These are phyloP conservation scores for Jaculus jaculus DNA, from an alignment of 2,113 vertebrate genomes.

Conservation along the genomic window DNA sequence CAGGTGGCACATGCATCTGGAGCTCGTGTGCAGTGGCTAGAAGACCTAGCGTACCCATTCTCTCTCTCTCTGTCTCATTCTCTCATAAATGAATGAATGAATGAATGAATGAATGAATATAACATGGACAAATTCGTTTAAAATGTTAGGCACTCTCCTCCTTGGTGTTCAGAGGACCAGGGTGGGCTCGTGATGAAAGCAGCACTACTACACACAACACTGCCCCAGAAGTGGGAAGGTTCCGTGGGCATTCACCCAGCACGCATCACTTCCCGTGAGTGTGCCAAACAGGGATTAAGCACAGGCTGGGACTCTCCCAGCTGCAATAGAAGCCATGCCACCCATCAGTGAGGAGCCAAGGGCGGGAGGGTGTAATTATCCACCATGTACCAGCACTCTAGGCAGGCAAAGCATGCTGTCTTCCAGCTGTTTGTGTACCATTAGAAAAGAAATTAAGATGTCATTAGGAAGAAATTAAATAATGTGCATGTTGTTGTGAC, in stretches of 20 bases:
- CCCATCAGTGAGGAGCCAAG: conserved; percentile 1
- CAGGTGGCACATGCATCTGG: no score
- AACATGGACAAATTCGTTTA: no score
- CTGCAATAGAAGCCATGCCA: conserved; percentile 14
- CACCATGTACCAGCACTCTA: conserved; percentile 13
- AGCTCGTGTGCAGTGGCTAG: no score
- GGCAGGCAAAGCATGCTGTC: conserved; percentile 59
- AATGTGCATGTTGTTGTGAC: conserved; percentile 64
- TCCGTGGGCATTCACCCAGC: background rate
- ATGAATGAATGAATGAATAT: no score
- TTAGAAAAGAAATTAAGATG: conserved; percentile 77
- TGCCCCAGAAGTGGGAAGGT: background rate
- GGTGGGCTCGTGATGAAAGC: background rate
- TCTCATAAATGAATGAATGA: no score
- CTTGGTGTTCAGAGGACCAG: background rate
- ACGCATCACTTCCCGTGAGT: accelerated
- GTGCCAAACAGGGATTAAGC: background rate
- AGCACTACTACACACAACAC: accelerated
- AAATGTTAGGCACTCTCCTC: background rate
- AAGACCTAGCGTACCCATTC: no score
- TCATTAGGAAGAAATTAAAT: conserved; percentile 77
- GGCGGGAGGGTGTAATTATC: conserved; percentile 55
- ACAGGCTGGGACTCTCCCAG: background rate
- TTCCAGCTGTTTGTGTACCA: conserved; percentile 75
- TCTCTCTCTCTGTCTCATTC: no score